These are phyloP conservation scores for Celastrina argiolus DNA, from an alignment of 2,888 invertebrate genomes.

Conservation along the genomic window DNA sequence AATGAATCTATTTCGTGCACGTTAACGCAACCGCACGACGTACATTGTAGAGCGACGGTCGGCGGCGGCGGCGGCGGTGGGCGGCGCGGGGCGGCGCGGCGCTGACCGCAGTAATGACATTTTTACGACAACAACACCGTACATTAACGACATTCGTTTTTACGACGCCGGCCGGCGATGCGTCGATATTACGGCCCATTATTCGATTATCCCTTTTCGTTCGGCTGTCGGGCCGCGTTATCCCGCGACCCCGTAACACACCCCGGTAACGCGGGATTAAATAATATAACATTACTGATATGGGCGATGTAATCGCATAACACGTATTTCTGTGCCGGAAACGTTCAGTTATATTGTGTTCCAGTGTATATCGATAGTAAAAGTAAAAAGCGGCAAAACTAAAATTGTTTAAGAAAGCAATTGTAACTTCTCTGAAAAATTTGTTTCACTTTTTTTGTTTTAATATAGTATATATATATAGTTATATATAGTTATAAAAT, in stretches of 20 bases:
- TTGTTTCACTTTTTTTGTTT: too few relatives aligned
- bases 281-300: not conserved
- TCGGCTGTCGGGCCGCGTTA: not conserved
- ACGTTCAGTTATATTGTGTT: too few relatives aligned
- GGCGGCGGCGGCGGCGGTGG: too few relatives aligned
- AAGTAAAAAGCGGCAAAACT: too few relatives aligned
- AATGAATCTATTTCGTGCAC: too few relatives aligned
- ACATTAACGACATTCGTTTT: slow-evolving; percentile 8
- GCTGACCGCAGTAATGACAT: not conserved
- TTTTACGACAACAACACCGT: not conserved
- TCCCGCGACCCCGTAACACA: not conserved
- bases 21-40: too few relatives aligned
- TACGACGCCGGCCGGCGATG: not conserved
- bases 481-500: too few relatives aligned
- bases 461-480: too few relatives aligned
- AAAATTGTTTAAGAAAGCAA: too few relatives aligned
- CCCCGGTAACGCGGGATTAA: not conserved
- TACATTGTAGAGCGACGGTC: too few relatives aligned
- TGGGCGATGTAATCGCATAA: not conserved
- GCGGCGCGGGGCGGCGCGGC: not conserved
- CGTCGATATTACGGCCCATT: slow-evolving; percentile 3
- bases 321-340: not conserved
- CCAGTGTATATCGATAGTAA: too few relatives aligned
- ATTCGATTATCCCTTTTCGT: slow-evolving; percentile 7
- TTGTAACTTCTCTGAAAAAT: too few relatives aligned